Conservation (phyloP, 2,888 invertebrate species). For the Cheilosia impressa region DNA sequence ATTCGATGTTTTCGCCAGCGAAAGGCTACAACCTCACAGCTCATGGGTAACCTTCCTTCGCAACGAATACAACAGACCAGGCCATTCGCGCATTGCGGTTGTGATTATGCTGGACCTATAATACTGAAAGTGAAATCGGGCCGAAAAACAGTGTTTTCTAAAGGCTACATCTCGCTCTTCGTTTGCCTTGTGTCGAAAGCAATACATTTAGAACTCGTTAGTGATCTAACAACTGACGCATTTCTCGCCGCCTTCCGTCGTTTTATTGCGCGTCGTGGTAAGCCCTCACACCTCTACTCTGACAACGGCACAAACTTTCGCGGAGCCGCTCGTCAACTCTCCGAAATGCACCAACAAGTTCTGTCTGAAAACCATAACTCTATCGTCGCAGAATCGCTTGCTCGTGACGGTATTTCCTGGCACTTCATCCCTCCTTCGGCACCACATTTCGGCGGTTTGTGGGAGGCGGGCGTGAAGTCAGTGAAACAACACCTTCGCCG, state of each 20-base stretch:
- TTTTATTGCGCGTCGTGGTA: background rate
- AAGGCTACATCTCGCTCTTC: conserved; percentile 2
- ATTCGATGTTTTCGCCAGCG: background rate
- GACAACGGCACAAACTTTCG: conserved; percentile 4
- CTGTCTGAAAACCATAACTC: background rate
- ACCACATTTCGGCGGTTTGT: conserved; percentile 1
- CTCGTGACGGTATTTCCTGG: conserved; percentile 5
- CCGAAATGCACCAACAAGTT: conserved; percentile 5
- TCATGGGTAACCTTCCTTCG: background rate
- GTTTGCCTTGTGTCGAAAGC: conserved; percentile 9
- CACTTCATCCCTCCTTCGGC: conserved; percentile 17
- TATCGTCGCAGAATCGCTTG: background rate
- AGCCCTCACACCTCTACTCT: conserved; percentile 9
- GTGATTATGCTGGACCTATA: conserved; percentile 1
- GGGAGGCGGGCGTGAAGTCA: background rate
- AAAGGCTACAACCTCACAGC: background rate
- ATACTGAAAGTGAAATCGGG: background rate
- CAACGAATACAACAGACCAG: background rate
- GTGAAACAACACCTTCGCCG: background rate
- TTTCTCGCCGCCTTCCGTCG: conserved; percentile 6
- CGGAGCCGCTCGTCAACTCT: background rate
- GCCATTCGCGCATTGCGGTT: background rate
- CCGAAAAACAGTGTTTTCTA: background rate
- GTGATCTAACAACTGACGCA: background rate
- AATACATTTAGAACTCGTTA: conserved; percentile 7